Base-by-base conservation (phyloP, 2,888 invertebrate genomes). In the Dolomedes plantarius region DNA sequence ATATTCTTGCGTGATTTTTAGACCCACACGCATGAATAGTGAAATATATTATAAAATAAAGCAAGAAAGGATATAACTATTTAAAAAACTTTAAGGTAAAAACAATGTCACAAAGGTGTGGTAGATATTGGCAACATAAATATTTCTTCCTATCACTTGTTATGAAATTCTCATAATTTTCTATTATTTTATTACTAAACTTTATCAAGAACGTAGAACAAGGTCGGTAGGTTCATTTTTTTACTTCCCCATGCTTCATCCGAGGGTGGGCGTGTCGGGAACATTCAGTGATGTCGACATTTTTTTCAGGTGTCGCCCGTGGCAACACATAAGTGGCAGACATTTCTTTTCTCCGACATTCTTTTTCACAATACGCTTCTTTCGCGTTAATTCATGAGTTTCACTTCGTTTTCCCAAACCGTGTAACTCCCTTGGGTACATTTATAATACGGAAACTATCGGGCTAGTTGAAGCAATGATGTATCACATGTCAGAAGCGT, bases 221-320 rank as follows among this genome's bases (percentile, higher is more conserved):
- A 46, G 16, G 41, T 46, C 16, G 2, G 41, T 46, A 16, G 2
- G 56, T 56, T 23, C 23, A 2, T 56, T 23, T 56, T 56, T 23
- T 16, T 19, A 36, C 50, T 32, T 41, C 36, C 39, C 65, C 28
- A 32, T 56, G 62, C 28, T 56, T 76, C 28, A 39, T 68, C 39
- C 32, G 23, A 28, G 27, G 39, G 68, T 67, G 32, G 74, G 74
- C 68, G 74, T 81, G 81, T 74, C 74, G 39, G 23, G 29, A 32
- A 69, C 62, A 46, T 50, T 13, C 29, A 28, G 71, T 46, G 69
- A 71, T 75, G 82, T 82, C 82, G 75, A 75, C 82, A 69, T 75
- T 82, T 75, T 82, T 56, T n/a, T 46, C 11, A 64, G 7, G 29
- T 77, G 69, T 31, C 76, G 23, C 16, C 23, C 73, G 62, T 73